Evolutionary conservation across 1,140 invertebrate species (phyloP).

Genomic region (Cydia amplana): DNA sequence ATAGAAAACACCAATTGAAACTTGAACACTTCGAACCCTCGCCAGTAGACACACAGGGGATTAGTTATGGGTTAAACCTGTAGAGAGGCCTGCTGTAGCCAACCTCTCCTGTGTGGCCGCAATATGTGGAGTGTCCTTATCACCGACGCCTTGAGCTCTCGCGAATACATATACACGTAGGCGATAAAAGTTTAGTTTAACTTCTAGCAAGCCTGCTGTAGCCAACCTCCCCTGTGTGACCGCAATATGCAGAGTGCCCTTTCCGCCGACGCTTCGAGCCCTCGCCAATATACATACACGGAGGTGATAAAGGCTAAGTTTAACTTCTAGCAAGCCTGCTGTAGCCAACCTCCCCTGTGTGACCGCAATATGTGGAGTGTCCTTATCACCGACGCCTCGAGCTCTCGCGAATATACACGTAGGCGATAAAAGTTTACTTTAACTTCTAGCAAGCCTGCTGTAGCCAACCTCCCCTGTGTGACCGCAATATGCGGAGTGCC

Average conservation of each 20-base stretch:
- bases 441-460: neutral
- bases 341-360: neutral
- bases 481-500: constrained; percentile 15
- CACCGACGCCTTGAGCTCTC: neutral
- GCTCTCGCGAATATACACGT: neutral
- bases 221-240: neutral
- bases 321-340: neutral
- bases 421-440: neutral
- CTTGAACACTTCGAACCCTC: neutral
- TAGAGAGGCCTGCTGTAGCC: neutral
- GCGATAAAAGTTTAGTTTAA: neutral
- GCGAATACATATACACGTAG: neutral
- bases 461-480: neutral
- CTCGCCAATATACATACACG: no score
- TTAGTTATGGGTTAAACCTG: neutral
- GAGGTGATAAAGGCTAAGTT: no score
- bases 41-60: no score
- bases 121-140: neutral
- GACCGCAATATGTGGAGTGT: constrained; percentile 7
- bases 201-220: neutral
- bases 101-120: neutral
- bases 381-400: neutral
- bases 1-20: no score
- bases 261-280: neutral
- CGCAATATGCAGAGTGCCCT: constrained; percentile 14